Percentiles rank a stretch among this genome's conserved stretches.
phyloP scores from a whole-genome alignment of 1,140 invertebrate species.

The Cydia amplana region DNA sequence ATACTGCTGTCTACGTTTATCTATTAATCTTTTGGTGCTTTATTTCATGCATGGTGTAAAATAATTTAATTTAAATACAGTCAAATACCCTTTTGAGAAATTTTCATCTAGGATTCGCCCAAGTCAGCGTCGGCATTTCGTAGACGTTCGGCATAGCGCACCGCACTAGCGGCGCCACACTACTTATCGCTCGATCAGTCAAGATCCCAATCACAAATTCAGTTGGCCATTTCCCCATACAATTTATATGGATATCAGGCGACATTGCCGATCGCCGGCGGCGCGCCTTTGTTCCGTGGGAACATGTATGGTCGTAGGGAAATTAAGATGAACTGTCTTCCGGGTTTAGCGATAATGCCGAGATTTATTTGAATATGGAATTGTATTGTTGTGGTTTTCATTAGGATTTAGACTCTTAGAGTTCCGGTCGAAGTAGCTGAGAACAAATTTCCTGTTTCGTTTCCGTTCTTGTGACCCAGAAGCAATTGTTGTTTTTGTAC shows the following conservation, averaged over 20 bases:
- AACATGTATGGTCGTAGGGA: slow-evolving; percentile 40
- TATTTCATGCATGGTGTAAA: too few species aligned
- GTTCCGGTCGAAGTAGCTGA: background rate
- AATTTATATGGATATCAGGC: slow-evolving; percentile 49
- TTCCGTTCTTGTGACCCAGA: too few species aligned
- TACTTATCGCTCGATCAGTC: slow-evolving; percentile 51
- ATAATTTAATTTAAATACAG: too few species aligned
- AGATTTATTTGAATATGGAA: slow-evolving; percentile 9
- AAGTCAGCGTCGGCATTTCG: slow-evolving; percentile 1
- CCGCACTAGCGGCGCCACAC: slow-evolving; percentile 40
- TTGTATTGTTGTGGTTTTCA: background rate
- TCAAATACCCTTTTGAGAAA: too few species aligned
- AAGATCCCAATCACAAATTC: slow-evolving; percentile 55
- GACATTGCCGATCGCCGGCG: slow-evolving; percentile 48
- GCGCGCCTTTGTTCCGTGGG: slow-evolving; percentile 43
- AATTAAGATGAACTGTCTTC: slow-evolving; percentile 13
- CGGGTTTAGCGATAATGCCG: background rate
- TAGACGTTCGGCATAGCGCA: background rate
- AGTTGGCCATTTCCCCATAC: slow-evolving; percentile 45
- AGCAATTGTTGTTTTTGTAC: too few species aligned
- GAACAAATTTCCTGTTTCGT: too few species aligned
- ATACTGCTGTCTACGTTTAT: too few species aligned
- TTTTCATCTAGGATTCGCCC: background rate
- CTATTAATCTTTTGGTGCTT: too few species aligned
- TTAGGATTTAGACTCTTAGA: background rate